These are phyloP conservation scores for Tyto alba DNA, from an alignment of 2,113 vertebrate species.

Conservation along the genomic window DNA sequence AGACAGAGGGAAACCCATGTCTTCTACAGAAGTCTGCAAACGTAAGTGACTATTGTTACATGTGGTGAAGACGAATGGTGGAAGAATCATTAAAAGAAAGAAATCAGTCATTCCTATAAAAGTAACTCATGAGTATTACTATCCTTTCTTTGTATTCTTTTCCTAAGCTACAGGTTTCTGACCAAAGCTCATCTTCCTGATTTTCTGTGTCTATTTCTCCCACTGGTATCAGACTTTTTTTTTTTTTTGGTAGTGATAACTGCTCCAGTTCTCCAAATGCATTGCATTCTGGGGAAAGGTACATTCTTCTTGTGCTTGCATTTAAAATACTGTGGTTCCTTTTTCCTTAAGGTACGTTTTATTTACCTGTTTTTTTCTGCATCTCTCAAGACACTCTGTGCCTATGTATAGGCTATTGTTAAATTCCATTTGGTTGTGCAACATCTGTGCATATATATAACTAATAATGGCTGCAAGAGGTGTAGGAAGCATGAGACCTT, in stretches of 20 bases:
- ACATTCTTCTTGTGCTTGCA: neutral
- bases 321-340: neutral
- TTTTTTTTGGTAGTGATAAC: neutral
- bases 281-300: neutral
- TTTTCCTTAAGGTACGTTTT: neutral
- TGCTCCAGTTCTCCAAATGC: neutral
- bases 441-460: neutral
- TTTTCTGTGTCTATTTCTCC: neutral
- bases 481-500: neutral
- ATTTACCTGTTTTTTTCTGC: neutral
- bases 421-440: neutral
- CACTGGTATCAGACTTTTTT: neutral
- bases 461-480: neutral
- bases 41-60: slow-evolving; percentile 54
- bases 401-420: neutral
- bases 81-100: neutral
- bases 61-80: neutral
- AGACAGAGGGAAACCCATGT: slow-evolving; percentile 67
- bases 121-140: neutral
- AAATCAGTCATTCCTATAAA: neutral
- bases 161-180: neutral
- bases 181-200: neutral
- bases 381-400: neutral
- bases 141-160: neutral
- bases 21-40: slow-evolving; percentile 77